Evolutionary conservation across 2,888 invertebrate genomes (phyloP), one percentile per base, ranked within the genome.

Genomic region (Mimachlamys varia): DNA sequence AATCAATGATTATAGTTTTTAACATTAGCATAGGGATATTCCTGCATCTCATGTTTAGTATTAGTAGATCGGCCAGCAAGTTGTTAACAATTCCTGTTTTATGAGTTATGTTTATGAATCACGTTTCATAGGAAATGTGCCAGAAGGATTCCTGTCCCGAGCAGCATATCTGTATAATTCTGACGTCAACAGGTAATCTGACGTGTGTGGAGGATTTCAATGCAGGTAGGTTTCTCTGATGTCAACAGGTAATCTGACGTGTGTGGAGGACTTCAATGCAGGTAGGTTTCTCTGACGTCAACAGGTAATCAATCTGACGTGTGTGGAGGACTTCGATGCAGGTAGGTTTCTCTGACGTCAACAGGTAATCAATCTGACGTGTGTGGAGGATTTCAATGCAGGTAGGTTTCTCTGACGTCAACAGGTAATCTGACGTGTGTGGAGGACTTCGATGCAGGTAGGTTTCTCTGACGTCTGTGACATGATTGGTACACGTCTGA

Each of bases 341-440:
- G 58, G 58, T 58, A 58, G n/a, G n/a, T n/a, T n/a, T n/a, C n/a
- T n/a, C n/a, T 53, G 53, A 53, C 0, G 19, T 58, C 58, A 58
- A 58, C 58, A 58, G 58, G 58, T n/a, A 58, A 58, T 58, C 58
- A n/a, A n/a, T n/a, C n/a, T 7, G 58, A 58, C 58, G n/a, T 58
- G 58, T 58, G 58, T 58, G 22, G 58, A 58, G 3, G 58, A 58
- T 10, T 22, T 22, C 19, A 58, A 58, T 22, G 58, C 58, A 58
- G 58, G 58, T 58, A 58, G n/a, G n/a, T n/a, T n/a, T n/a, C n/a
- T n/a, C n/a, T 53, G 53, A 53, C 0, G 19, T 58, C 58, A 58
- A 58, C 58, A 58, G 58, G 58, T n/a, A 58, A 58, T 58, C 58
- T 7, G 58, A 58, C 58, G n/a, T 58, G 58, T 58, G 58, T 58